Evolutionary conservation across 2,888 invertebrate species (phyloP).

Genomic region (Sepioteuthis lessoniana): DNA sequence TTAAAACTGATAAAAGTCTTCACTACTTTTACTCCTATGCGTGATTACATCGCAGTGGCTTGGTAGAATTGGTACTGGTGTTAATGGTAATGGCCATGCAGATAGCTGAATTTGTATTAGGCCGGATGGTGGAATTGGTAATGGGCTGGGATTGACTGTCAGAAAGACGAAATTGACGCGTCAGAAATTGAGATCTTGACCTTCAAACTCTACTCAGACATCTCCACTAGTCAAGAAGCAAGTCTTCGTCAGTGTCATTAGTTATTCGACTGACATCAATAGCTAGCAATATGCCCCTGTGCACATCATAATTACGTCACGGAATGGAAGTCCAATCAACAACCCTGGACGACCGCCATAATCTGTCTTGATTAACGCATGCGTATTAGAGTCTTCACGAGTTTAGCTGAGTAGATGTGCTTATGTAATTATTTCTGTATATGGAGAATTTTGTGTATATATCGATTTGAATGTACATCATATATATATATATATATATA

Average conservation of each 20-base stretch:
- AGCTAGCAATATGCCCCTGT: not conserved
- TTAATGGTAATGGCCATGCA: not conserved
- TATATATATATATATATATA: too few relatives aligned
- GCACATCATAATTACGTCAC: constrained; percentile 33
- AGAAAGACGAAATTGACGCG: not conserved
- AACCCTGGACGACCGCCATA: not conserved
- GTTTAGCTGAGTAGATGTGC: not conserved
- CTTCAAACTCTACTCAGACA: not conserved
- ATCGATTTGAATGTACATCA: too few relatives aligned
- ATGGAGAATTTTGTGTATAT: too few relatives aligned
- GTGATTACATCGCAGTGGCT: not conserved
- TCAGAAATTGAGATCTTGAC: not conserved
- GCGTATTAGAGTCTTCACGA: not conserved
- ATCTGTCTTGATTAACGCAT: not conserved
- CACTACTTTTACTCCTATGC: not conserved
- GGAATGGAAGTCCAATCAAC: not conserved
- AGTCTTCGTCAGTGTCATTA: not conserved
- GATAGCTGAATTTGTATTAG: not conserved
- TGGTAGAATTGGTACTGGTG: not conserved
- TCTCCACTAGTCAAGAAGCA: not conserved
- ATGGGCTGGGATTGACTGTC: not conserved
- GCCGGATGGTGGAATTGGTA: not conserved
- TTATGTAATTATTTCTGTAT: too few relatives aligned
- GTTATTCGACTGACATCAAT: not conserved
- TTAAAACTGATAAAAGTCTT: too few relatives aligned